These are phyloP conservation scores for Garrulus glandarius DNA, from an alignment of 2,797 vertebrate species.

Conservation along the genomic window DNA sequence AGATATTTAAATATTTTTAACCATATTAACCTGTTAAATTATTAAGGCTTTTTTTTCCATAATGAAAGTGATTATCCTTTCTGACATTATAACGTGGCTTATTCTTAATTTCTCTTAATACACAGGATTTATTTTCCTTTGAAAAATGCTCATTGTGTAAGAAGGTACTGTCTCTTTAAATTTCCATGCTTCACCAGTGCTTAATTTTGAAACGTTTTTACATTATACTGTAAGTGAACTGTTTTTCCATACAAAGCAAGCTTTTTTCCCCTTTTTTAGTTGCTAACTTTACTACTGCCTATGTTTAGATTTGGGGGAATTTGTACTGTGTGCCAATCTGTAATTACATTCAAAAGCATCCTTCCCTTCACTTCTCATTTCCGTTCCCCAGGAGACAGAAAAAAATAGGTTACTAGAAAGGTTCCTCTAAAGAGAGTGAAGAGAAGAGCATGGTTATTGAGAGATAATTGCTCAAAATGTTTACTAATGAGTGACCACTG, in stretches of 20 bases:
- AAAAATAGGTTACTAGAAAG: constrained; percentile 69
- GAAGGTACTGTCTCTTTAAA: constrained; percentile 49
- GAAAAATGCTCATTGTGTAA: background rate
- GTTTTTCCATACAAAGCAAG: constrained; percentile 45
- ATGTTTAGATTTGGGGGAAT: constrained; percentile 67
- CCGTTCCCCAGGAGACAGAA: constrained; percentile 65
- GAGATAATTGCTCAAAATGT: constrained; percentile 65
- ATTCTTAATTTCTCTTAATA: background rate
- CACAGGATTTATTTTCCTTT: background rate
- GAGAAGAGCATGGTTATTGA: constrained; percentile 52
- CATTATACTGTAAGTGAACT: constrained; percentile 53
- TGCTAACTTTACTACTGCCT: constrained; percentile 61
- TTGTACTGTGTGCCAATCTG: constrained; percentile 63
- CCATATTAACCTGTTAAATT: background rate
- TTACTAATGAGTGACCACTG: constrained; percentile 61
- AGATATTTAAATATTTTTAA: background rate
- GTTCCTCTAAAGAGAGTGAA: constrained; percentile 45
- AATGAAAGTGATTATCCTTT: background rate
- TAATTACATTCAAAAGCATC: constrained; percentile 68
- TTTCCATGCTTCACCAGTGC: constrained; percentile 13
- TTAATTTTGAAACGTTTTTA: constrained; percentile 53
- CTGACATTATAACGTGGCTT: background rate
- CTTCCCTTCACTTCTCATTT: constrained; percentile 61
- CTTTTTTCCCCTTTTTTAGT: constrained; percentile 60
- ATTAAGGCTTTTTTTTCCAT: background rate